Conservation (phyloP, 2,888 invertebrate species). For the Falcaria lacertinaria region DNA sequence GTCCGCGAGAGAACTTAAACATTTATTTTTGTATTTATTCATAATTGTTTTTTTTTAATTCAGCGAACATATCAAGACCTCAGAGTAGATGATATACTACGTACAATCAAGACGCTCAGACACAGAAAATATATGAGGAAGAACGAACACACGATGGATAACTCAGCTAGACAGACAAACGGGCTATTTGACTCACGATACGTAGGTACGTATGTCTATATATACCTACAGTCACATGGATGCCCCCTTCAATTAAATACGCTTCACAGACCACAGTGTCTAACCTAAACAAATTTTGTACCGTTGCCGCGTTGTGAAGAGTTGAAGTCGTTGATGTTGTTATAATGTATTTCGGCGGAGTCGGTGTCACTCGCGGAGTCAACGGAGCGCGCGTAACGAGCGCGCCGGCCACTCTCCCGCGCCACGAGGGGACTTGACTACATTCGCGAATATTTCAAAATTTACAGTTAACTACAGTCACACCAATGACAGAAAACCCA, state of each 20-base stretch:
- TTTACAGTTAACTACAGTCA: not conserved
- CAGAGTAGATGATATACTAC: too few relatives aligned
- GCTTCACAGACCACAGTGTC: not conserved
- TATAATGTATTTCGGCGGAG: constrained; percentile 60
- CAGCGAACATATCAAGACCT: too few relatives aligned
- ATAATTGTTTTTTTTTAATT: too few relatives aligned
- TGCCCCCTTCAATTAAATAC: not conserved
- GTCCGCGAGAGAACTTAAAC: too few relatives aligned
- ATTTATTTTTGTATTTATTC: too few relatives aligned
- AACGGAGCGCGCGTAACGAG: constrained; percentile 71
- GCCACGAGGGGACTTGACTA: constrained; percentile 9
- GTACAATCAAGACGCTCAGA: too few relatives aligned
- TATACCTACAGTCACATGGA: not conserved
- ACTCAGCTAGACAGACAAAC: too few relatives aligned
- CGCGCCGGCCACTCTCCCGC: constrained; percentile 19
- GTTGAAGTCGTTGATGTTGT: constrained; percentile 52
- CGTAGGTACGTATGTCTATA: too few relatives aligned
- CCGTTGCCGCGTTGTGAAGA: constrained; percentile 1
- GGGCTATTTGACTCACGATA: too few relatives aligned
- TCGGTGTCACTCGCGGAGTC: constrained; percentile 65
- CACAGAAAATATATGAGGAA: too few relatives aligned
- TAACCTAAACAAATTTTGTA: constrained; percentile 8
- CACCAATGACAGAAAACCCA: not conserved
- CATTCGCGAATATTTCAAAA: constrained; percentile 24
- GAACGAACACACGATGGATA: too few relatives aligned